Conservation (phyloP, 1,140 invertebrate genomes). For the Psix sp. region DNA sequence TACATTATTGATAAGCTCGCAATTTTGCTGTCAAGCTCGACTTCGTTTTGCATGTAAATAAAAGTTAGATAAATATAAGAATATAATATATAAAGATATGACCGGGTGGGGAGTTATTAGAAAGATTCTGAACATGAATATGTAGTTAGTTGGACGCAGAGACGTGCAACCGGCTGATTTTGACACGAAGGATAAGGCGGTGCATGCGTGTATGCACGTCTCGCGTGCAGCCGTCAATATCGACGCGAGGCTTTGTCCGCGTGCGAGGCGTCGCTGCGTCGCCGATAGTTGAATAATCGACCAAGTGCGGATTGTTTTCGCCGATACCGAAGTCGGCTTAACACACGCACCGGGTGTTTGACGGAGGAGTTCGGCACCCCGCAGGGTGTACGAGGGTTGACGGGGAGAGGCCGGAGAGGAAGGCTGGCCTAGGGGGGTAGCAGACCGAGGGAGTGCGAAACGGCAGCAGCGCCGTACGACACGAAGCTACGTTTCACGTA, state of each 20-base stretch:
- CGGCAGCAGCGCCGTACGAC: conserved; percentile 49
- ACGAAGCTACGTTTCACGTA: conserved; percentile 22
- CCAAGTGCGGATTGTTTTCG: conserved; percentile 38
- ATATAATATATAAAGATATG: too few species aligned
- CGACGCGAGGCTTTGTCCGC: conserved; percentile 18
- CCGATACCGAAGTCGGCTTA: conserved; percentile 26
- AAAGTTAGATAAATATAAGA: too few species aligned
- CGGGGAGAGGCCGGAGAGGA: conserved; percentile 17
- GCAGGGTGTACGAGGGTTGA: conserved; percentile 30
- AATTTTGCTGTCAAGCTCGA: too few species aligned
- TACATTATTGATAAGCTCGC: too few species aligned
- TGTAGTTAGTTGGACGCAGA: too few species aligned
- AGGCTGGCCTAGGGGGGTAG: conserved; percentile 25
- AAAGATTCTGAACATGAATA: too few species aligned
- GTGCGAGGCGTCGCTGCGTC: conserved; percentile 21
- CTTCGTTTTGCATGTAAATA: too few species aligned
- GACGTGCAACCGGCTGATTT: too few species aligned
- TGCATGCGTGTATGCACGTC: background rate
- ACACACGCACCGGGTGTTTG: conserved; percentile 34
- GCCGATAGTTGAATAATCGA: conserved; percentile 38
- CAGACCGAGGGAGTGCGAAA: conserved; percentile 41
- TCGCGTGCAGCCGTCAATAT: conserved; percentile 21
- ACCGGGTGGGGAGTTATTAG: too few species aligned
- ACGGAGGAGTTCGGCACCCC: conserved; percentile 8
- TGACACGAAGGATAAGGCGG: too few species aligned